Conservation (phyloP, 2,797 vertebrate species). For the Myotis findleyi region DNA sequence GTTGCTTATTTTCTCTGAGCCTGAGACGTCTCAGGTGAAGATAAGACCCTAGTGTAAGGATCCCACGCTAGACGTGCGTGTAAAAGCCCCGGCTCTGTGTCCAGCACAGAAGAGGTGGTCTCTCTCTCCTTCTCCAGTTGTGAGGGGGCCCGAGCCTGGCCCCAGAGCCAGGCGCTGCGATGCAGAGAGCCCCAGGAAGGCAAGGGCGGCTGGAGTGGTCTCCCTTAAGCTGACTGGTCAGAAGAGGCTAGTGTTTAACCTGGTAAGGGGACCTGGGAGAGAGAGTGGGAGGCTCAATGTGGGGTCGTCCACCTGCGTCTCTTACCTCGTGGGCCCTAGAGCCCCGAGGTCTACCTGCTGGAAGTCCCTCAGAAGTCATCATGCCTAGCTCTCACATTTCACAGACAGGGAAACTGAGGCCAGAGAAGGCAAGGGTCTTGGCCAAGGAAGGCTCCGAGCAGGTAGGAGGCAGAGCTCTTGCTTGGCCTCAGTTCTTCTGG, state of each 20-base stretch:
- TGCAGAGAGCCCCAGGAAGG: background rate
- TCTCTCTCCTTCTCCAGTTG: background rate
- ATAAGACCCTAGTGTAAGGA: background rate
- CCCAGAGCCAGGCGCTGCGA: background rate
- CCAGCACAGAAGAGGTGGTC: background rate
- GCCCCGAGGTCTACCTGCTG: background rate
- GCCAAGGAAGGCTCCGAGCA: background rate
- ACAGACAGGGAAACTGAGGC: background rate
- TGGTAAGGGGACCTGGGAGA: background rate
- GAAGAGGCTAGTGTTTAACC: background rate
- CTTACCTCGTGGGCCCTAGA: background rate
- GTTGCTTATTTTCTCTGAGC: background rate
- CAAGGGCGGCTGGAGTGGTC: background rate
- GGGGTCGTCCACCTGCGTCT: background rate
- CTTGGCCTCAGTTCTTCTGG: background rate
- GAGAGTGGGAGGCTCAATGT: background rate
- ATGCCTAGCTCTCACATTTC: background rate
- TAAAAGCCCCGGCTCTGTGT: background rate
- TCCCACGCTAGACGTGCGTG: background rate
- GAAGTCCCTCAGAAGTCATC: background rate
- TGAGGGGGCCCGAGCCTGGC: background rate
- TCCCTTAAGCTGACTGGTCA: background rate
- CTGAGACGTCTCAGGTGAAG: background rate
- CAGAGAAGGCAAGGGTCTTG: background rate
- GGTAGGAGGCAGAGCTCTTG: background rate